phyloP scores from a whole-genome alignment of 2,888 invertebrate genomes.

The Clitarchus hookeri region DNA sequence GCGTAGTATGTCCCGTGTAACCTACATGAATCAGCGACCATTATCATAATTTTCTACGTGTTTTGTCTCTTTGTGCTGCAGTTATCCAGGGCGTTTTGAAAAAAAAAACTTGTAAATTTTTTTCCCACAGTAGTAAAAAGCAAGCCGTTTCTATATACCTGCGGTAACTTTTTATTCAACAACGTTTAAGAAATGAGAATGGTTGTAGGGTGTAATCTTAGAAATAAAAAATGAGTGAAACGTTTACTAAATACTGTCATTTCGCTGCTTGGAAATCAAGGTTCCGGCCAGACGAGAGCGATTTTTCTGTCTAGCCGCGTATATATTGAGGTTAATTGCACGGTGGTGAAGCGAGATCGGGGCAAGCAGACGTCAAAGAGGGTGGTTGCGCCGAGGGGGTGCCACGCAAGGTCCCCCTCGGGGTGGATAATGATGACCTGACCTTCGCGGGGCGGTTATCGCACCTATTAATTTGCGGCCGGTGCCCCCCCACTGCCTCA shows the following conservation, averaged over 20 bases:
- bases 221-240: not conserved
- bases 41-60: too few species aligned
- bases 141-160: not conserved
- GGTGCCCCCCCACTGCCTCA: not conserved
- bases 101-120: not conserved
- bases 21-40: too few species aligned
- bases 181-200: not conserved
- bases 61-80: too few species aligned
- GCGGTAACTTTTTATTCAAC: not conserved
- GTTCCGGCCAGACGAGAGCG: not conserved
- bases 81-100: not conserved
- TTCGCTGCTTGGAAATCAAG: not conserved
- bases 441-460: constrained; percentile 15
- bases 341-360: not conserved
- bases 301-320: not conserved
- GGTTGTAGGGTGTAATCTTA: not conserved
- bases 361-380: not conserved
- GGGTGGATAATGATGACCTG: constrained; percentile 10
- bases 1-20: too few species aligned
- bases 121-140: not conserved
- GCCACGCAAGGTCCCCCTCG: not conserved
- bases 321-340: not conserved
- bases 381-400: too few species aligned
- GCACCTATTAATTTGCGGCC: constrained; percentile 18
- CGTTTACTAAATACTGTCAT: not conserved